Percentiles rank a stretch among this genome's conserved stretches.
phyloP scores from a whole-genome alignment of 53 echinoderm and acorn worm genomes.

The Holothuria scabra region DNA sequence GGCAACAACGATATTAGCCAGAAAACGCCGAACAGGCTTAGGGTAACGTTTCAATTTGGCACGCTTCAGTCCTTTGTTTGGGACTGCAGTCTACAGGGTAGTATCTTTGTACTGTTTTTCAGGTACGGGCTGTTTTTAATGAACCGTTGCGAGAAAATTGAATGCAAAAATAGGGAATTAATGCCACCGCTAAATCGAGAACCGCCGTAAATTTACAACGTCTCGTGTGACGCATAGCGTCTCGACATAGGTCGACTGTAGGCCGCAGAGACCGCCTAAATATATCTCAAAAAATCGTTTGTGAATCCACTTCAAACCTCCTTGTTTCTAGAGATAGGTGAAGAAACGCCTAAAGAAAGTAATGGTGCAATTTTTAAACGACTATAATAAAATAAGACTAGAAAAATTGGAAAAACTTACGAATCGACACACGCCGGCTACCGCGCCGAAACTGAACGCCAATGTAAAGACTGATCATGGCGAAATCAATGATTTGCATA shows the following conservation, averaged over 20 bases:
- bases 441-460: constrained; percentile 62
- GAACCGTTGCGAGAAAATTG: not conserved
- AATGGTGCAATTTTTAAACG: not conserved
- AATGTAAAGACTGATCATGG: constrained; percentile 33
- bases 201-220: constrained; percentile 50
- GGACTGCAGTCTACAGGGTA: constrained; percentile 1
- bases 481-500: constrained; percentile 57
- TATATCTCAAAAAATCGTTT: constrained; percentile 10
- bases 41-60: constrained; percentile 51
- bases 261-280: constrained; percentile 33
- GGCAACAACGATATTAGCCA: no score
- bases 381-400: not conserved
- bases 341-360: constrained; percentile 6
- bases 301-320: not conserved
- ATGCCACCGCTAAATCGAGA: constrained; percentile 4
- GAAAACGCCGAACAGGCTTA: constrained; percentile 33
- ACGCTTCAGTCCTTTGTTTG: constrained; percentile 37
- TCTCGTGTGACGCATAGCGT: constrained; percentile 53
- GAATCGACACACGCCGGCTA: constrained; percentile 76
- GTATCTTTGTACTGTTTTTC: not conserved
- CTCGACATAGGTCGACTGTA: constrained; percentile 52
- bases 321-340: not conserved
- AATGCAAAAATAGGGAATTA: not conserved
- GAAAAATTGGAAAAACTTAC: constrained; percentile 52
- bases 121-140: not conserved